Conservation (phyloP, 2,113 vertebrate species). For the Alethe castanea region DNA sequence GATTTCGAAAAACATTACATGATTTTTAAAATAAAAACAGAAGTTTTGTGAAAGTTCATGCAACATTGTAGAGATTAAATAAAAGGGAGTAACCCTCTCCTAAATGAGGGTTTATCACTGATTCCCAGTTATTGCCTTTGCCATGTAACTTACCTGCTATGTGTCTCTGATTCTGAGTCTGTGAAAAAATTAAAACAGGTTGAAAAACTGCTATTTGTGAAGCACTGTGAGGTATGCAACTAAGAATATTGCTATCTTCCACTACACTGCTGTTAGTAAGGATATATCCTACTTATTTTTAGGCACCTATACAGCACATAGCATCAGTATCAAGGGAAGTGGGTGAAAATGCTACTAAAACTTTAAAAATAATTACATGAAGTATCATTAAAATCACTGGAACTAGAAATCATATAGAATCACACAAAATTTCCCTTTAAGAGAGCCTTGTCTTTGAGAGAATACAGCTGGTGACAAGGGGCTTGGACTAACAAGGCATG, state of each 20-base stretch:
- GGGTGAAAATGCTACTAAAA: background rate
- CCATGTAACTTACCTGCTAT: background rate
- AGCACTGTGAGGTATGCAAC: background rate
- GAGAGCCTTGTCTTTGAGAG: background rate
- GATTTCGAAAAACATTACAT: background rate
- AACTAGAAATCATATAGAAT: background rate
- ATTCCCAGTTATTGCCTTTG: background rate
- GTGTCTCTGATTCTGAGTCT: background rate
- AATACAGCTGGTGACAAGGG: background rate
- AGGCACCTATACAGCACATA: background rate
- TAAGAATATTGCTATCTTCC: background rate
- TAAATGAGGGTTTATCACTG: background rate
- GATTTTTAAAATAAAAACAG: background rate
- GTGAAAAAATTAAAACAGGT: background rate
- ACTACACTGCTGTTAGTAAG: background rate
- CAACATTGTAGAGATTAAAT: background rate
- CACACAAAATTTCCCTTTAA: background rate
- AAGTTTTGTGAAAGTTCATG: background rate
- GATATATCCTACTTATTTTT: background rate
- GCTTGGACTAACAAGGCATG: too few species aligned
- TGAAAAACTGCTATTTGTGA: background rate
- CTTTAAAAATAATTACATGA: background rate
- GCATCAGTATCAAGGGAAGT: background rate
- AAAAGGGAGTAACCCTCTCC: background rate
- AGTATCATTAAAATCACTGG: background rate